Percentiles rank a stretch among this genome's conserved stretches.
Conservation (phyloP, 2,797 vertebrate genomes). For the Chelon auratus region DNA sequence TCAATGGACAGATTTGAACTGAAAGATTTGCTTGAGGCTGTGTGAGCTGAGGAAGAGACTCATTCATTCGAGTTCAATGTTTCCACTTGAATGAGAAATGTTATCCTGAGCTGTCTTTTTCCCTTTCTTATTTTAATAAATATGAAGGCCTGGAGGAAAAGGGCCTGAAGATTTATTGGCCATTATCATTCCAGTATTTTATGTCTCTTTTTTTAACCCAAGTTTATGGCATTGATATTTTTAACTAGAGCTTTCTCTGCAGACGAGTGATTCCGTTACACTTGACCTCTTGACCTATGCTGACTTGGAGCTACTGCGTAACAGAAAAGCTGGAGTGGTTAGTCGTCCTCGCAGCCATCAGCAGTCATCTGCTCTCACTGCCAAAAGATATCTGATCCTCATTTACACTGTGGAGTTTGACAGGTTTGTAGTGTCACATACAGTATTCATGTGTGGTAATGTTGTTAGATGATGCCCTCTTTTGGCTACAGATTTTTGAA, state of each 20-base stretch:
- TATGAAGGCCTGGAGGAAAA: background rate
- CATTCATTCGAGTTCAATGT: conserved; percentile 48
- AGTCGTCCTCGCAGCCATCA: conserved; percentile 80
- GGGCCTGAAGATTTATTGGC: no score
- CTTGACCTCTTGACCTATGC: conserved; percentile 94
- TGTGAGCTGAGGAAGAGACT: conserved; percentile 49
- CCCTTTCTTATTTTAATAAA: conserved; percentile 22
- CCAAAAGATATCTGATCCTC: conserved; percentile 95
- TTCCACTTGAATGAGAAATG: conserved; percentile 65
- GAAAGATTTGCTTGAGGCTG: conserved; percentile 56
- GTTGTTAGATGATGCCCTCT: background rate
- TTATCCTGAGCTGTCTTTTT: conserved; percentile 44
- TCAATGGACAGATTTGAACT: conserved; percentile 41
- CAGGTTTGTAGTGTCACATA: conserved; percentile 81
- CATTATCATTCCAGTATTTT: no score
- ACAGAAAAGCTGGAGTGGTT: conserved; percentile 88
- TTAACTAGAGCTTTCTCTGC: conserved; percentile 37
- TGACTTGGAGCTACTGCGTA: conserved; percentile 92
- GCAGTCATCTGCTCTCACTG: conserved; percentile 86
- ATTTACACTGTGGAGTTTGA: conserved; percentile 98
- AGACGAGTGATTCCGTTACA: conserved; percentile 93
- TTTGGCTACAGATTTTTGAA: background rate
- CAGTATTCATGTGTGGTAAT: no score
- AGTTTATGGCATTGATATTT: background rate
- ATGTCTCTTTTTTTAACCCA: no score